These are phyloP conservation scores for Patiria pectinifera DNA, from an alignment of 53 echinoderm and acorn worm genomes.

Conservation along the genomic window DNA sequence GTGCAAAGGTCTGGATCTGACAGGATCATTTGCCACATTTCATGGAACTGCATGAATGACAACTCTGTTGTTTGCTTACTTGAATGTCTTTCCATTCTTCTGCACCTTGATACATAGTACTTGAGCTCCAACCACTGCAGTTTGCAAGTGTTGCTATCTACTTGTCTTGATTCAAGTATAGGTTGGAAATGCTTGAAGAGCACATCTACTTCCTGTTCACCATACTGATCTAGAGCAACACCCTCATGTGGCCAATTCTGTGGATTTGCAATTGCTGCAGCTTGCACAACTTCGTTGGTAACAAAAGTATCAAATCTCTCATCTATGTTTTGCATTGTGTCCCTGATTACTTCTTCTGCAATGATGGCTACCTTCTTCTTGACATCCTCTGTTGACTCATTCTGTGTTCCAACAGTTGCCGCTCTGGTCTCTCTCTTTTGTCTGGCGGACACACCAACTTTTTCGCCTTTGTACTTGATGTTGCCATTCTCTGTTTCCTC, in stretches of 20 bases:
- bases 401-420: too few species aligned
- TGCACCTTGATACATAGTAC: constrained; percentile 11
- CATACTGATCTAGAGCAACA: constrained; percentile 46
- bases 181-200: constrained; percentile 21
- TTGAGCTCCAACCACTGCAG: constrained; percentile 46
- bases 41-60: constrained; percentile 3
- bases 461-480: too few species aligned
- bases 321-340: constrained; percentile 45
- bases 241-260: constrained; percentile 46
- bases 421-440: too few species aligned
- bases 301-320: constrained; percentile 37
- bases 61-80: background rate
- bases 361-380: too few species aligned
- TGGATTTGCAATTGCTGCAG: constrained; percentile 36
- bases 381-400: too few species aligned
- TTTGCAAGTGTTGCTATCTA: constrained; percentile 23
- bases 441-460: too few species aligned
- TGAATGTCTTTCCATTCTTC: constrained; percentile 19
- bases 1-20: constrained; percentile 31
- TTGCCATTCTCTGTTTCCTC: too few species aligned
- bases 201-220: constrained; percentile 12
- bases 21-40: constrained; percentile 16
- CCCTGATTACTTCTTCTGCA: too few species aligned
- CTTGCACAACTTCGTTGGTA: constrained; percentile 33
- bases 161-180: constrained; percentile 49